phyloP scores from a whole-genome alignment of 2,797 vertebrate genomes.

The Semaprochilodus insignis region DNA sequence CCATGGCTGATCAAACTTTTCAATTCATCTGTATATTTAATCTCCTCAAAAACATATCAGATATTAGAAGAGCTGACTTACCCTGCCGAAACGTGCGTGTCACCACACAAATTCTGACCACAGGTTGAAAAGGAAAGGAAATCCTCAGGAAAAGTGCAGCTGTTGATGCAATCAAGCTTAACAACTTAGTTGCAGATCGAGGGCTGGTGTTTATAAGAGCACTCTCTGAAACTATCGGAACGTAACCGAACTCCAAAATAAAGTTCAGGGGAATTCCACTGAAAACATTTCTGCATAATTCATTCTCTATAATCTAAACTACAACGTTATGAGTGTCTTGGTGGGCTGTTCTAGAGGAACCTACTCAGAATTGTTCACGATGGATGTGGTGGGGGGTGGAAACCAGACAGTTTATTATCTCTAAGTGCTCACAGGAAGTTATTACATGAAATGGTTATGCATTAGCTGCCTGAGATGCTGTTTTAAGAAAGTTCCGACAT shows the following conservation, averaged over 20 bases:
- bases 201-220: not conserved
- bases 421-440: too few relatives aligned
- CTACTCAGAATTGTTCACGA: not conserved
- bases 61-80: slow-evolving; percentile 8
- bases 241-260: not conserved
- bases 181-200: not conserved
- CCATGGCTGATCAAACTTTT: too few relatives aligned
- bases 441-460: too few relatives aligned
- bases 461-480: too few relatives aligned
- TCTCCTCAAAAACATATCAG: not conserved
- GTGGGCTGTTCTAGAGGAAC: not conserved
- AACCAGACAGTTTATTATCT: not conserved
- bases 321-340: too few relatives aligned
- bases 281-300: not conserved
- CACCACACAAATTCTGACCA: not conserved
- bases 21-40: not conserved
- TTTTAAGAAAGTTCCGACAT: too few relatives aligned
- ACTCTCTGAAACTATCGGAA: not conserved
- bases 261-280: not conserved
- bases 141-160: not conserved
- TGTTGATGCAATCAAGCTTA: not conserved
- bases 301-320: not conserved
- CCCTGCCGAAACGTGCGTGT: not conserved
- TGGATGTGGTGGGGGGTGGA: not conserved
- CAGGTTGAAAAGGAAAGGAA: not conserved